These are phyloP conservation scores for Euglossa dilemma DNA, from an alignment of 1,140 invertebrate genomes.

Conservation along the genomic window DNA sequence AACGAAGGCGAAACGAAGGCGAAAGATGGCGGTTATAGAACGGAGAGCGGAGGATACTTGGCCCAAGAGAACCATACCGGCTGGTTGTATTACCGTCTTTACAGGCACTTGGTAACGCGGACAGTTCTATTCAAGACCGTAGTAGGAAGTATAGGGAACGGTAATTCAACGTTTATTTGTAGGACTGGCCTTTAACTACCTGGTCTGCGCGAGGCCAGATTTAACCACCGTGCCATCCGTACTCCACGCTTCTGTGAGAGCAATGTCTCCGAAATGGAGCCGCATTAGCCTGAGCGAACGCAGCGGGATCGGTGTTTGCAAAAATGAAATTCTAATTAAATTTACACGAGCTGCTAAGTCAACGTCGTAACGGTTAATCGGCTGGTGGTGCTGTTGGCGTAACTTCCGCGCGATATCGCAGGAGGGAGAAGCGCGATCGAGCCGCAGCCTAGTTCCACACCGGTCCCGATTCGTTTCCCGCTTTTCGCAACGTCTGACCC, in stretches of 20 bases:
- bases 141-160: conserved; percentile 35
- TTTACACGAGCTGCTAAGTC: background rate
- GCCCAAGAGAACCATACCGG: background rate
- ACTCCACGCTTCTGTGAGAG: background rate
- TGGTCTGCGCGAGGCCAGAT: conserved; percentile 14
- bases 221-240: conserved; percentile 18
- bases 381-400: background rate
- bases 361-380: background rate
- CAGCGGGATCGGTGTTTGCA: background rate
- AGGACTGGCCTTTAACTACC: conserved; percentile 37
- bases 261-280: background rate
- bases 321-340: conserved; percentile 12
- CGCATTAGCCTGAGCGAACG: background rate
- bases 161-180: conserved; percentile 51
- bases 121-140: conserved; percentile 31
- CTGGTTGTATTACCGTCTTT: conserved; percentile 1
- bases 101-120: conserved; percentile 15
- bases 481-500: background rate
- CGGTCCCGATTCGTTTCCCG: conserved; percentile 2
- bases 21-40: background rate
- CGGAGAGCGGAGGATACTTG: background rate
- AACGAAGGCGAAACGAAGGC: background rate
- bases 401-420: background rate
- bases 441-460: background rate
- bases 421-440: background rate